Evolutionary conservation across 2,113 vertebrate genomes (phyloP), one percentile per base, ranked within the genome.

Genomic region (Anseranas semipalmata): DNA sequence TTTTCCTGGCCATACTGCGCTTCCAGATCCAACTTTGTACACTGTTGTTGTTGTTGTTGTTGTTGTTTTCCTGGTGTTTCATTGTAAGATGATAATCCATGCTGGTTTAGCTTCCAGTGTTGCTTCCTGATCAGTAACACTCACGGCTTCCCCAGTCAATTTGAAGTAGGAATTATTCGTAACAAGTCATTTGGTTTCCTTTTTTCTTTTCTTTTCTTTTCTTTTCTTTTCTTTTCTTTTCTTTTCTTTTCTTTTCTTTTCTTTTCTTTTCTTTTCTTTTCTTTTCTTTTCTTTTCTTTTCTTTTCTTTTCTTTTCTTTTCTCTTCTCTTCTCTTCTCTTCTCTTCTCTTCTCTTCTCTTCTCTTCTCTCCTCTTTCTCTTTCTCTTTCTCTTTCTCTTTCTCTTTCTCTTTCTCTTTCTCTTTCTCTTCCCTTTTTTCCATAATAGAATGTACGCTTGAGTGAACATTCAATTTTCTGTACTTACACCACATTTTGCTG

Each of bases 31-130:
- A 70, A 7, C 43, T 66, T 68, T 70, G 33, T 59, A 50, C 21
- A 50, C 5, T 0, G 0, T 37, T 37, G 15, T 60, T 37, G 9
- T 37, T 62, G 24, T 60, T 62, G 32, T 58, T 58, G 0, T 7
- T 58, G 45, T 76, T 50, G 11, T 75, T 59, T 7, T 13, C 6
- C 3, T 9, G 2, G 2, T 18, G 46, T 76, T 66, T 78, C 60
- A 68, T 56, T 56, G 9, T 41, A 78, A 76, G 5, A 16, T 35
- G 33, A 22, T 15, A 90, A 75, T 4, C 7, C 25, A 8, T 4
- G 43, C 53, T 79, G n/a, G 4, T 9, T 90, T 48, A 60, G 19
- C 48, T 72, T 90, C 75, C 71, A 63, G 59, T 14, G 32, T 43
- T 59, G 16, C 10, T 78, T 33, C 48, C 15, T 75, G 39, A 76